A percentile compares a stretch with the other conserved stretches of the same genome.
Evolutionary conservation across 2,113 vertebrate species (phyloP).

Genomic region (Spilogale gracilis): DNA sequence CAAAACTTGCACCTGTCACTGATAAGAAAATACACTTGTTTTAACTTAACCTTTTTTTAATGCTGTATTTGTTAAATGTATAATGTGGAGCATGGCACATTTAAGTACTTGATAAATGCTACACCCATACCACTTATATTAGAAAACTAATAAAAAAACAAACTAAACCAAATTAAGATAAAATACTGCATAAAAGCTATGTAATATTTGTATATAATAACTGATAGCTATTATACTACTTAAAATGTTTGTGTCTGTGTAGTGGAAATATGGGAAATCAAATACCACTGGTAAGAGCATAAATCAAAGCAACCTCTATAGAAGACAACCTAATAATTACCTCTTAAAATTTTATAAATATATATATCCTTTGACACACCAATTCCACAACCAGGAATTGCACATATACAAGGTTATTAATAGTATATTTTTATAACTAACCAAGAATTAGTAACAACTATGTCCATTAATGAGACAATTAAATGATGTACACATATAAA

Average conservation of each 20-base stretch:
- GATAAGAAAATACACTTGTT: conserved; percentile 51
- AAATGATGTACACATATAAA: not conserved
- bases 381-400: not conserved
- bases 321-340: not conserved
- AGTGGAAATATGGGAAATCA: not conserved
- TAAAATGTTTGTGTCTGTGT: not conserved
- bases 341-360: conserved; percentile 38
- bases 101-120: conserved; percentile 28
- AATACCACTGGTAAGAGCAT: not conserved
- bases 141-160: conserved; percentile 21
- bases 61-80: conserved; percentile 43
- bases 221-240: not conserved
- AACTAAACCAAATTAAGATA: conserved; percentile 5
- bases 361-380: not conserved
- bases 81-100: not conserved
- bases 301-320: not conserved
- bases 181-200: conserved; percentile 18
- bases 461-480: not conserved
- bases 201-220: conserved; percentile 33
- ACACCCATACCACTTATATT: not conserved
- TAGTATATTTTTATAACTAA: conserved; percentile 1
- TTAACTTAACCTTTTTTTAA: not conserved
- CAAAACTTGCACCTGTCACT: conserved; percentile 98
- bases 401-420: not conserved
- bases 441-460: not conserved